Evolutionary conservation across 37 sponge, comb jelly and placozoan genomes (phyloP).

Genomic region (Aplysina aerophoba): DNA sequence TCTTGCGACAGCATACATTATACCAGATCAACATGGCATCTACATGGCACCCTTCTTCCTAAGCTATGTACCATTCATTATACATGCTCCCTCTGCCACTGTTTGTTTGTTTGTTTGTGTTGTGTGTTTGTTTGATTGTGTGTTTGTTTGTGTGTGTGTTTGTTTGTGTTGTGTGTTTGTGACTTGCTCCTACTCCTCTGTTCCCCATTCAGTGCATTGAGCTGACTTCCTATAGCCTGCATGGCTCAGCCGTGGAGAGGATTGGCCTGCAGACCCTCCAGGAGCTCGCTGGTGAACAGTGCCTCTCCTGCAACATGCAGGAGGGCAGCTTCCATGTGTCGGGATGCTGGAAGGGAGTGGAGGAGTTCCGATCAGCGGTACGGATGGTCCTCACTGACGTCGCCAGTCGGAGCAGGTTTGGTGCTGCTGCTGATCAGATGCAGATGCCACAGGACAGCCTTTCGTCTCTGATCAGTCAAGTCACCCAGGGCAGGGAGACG

Average conservation of each 20-base stretch:
- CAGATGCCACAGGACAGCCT: slow-evolving; percentile 21
- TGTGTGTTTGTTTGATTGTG: neutral
- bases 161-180: neutral
- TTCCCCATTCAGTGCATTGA: slow-evolving; percentile 25
- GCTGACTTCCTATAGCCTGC: slow-evolving; percentile 15
- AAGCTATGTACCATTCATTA: too few species aligned
- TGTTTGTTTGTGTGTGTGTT: neutral
- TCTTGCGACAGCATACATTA: too few species aligned
- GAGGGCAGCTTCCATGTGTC: slow-evolving; percentile 21
- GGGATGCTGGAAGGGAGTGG: slow-evolving; percentile 20
- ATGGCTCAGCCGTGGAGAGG: slow-evolving; percentile 3
- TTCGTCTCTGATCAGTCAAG: slow-evolving; percentile 27
- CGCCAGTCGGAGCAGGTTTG: neutral
- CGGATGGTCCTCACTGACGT: slow-evolving; percentile 3
- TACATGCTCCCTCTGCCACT: too few species aligned
- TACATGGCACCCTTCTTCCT: too few species aligned
- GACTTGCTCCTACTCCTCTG: neutral
- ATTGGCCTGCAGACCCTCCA: neutral
- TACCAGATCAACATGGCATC: too few species aligned
- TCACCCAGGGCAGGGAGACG: neutral
- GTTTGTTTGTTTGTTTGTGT: neutral
- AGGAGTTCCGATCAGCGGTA: slow-evolving; percentile 7
- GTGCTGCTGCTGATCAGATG: neutral
- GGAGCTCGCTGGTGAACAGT: slow-evolving; percentile 4
- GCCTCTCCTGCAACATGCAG: neutral